Base-by-base conservation (phyloP, 1,140 invertebrate genomes). In the Camponotus pennsylvanicus region DNA sequence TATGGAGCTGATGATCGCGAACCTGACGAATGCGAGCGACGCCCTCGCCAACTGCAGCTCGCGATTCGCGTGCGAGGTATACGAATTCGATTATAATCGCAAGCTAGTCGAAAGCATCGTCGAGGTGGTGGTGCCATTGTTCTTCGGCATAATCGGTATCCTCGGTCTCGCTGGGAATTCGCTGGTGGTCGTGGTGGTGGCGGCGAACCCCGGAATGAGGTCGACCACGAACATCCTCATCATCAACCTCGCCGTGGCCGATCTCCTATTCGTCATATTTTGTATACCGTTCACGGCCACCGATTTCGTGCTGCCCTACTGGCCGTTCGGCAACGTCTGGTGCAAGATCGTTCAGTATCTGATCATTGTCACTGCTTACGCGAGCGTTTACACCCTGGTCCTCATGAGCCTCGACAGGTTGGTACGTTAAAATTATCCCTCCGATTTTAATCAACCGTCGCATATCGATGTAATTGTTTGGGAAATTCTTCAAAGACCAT, bases 271-370 rank as follows among this genome's bases (percentile, higher is more conserved):
- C 94, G 98, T 99, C 57, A 97, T 99, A 64, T 98, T 99, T 94
- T 99, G 99, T 95, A 98, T 99, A 42, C 99, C 99, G 0, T 98
- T 98, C 93, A 99, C 98, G 5, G 98, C 98, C 0, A 97, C 97
- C 18, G 98, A 98, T 91, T 99, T 98, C 94, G 97, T 98, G 0
- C 94, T 98, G 89, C 96, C 97, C 0, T 96, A 96, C 92, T 99
- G 99, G 99, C 98, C 98, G 0, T 99, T 99, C 92, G 98, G 98
- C 11, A 97, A 97, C 90, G 93, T 97, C 79, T 98, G 98, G 98
- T 99, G 98, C 95, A 98, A 98, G 95, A 97, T 98, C 32, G 97
- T 98, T 1, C 97, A 98, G 92, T 98, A 98, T 91, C 93, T 97
- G 67, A 98, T 98, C 89, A 97, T 98, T 88, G 98, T 99, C 1